Evolutionary conservation across 2,888 invertebrate species (phyloP).

Genomic region (Papilio protenor): DNA sequence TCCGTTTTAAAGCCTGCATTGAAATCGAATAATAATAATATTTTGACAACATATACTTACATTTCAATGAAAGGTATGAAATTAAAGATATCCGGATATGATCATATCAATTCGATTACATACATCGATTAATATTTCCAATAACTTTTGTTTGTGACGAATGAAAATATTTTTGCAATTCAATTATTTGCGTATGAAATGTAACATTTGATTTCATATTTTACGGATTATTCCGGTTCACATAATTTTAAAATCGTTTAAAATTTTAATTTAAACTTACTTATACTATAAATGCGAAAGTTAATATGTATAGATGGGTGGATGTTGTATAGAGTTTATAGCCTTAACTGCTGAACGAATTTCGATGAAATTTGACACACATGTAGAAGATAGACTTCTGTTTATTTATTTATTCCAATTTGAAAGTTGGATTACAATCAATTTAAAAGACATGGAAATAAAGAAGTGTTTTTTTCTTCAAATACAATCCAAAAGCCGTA

Average conservation of each 20-base stretch:
- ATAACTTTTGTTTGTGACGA: not conserved
- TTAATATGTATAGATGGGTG: no score
- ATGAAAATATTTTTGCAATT: not conserved
- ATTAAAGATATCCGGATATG: constrained; percentile 22
- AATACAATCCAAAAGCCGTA: not conserved
- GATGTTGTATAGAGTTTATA: no score
- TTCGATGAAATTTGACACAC: no score
- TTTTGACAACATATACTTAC: constrained; percentile 28
- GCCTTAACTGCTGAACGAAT: no score
- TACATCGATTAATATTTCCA: constrained; percentile 13
- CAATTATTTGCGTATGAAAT: not conserved
- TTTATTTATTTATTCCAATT: no score
- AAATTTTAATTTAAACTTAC: no score
- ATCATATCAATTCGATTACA: constrained; percentile 5
- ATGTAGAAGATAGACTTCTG: no score
- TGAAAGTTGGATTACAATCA: no score
- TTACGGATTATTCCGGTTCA: not conserved
- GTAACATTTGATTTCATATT: not conserved
- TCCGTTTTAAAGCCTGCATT: constrained; percentile 22
- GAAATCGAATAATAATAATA: constrained; percentile 26
- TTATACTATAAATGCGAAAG: no score
- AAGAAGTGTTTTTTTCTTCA: not conserved
- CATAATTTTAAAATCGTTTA: not conserved
- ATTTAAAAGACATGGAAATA: not conserved
- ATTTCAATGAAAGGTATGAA: constrained; percentile 17